Conservation (phyloP, 2,888 invertebrate genomes). For the Stenotaenia linearis region DNA sequence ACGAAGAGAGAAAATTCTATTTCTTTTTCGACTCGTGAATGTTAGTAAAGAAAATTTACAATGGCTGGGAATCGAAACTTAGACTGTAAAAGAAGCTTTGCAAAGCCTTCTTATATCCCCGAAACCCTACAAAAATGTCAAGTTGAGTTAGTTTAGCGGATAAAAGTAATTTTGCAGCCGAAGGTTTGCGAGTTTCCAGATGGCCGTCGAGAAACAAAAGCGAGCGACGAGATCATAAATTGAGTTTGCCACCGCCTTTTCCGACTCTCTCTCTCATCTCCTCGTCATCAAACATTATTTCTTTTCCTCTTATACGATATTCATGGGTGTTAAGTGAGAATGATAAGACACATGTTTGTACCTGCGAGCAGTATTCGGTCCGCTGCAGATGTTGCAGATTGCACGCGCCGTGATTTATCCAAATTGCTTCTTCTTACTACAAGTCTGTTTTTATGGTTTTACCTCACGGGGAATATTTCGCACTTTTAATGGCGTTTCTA, state of each 20-base stretch:
- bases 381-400: neutral
- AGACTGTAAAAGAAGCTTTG: neutral
- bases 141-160: neutral
- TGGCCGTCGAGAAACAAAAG: neutral
- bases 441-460: neutral
- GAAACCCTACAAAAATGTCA: neutral
- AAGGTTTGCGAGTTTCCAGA: neutral
- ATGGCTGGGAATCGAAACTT: neutral
- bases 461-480: neutral
- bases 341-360: neutral
- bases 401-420: neutral
- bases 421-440: conserved; percentile 24
- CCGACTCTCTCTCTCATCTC: neutral
- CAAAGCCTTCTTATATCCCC: neutral
- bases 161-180: neutral
- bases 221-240: neutral
- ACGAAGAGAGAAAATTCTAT: too few relatives aligned
- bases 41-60: neutral
- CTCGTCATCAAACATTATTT: neutral
- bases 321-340: neutral
- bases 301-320: neutral
- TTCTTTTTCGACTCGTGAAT: neutral
- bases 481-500: neutral
- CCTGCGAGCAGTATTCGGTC: neutral
- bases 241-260: neutral